These are phyloP conservation scores for Imbricaverruca yamaguchii DNA, from an alignment of 2,888 invertebrate genomes.

Conservation along the genomic window DNA sequence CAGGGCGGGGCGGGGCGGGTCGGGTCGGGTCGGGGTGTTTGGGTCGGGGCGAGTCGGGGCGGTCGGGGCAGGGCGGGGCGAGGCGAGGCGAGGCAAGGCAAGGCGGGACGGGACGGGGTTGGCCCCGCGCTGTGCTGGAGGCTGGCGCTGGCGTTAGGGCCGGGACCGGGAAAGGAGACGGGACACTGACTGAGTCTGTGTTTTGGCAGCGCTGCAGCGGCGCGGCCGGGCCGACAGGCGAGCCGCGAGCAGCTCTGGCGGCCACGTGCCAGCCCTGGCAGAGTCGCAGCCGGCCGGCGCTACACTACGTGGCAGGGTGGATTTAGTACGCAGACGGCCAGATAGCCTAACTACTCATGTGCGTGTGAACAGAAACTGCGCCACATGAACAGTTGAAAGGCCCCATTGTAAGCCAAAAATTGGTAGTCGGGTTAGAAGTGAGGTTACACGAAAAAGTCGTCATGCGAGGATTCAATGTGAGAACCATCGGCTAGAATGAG, in stretches of 20 bases:
- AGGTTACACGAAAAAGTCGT: slow-evolving; percentile 14
- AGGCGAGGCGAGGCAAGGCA: no score
- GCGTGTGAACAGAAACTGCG: slow-evolving; percentile 19
- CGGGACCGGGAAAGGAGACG: background rate
- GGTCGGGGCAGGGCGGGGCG: no score
- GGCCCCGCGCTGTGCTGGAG: no score
- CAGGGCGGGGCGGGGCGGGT: slow-evolving; percentile 36
- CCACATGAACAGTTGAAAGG: slow-evolving; percentile 12
- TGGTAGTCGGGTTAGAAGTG: background rate
- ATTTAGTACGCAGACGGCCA: slow-evolving; percentile 17
- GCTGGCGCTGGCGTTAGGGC: background rate
- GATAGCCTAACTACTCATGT: slow-evolving; percentile 5
- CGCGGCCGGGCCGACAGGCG: background rate
- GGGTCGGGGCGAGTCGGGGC: background rate
- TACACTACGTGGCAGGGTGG: slow-evolving; percentile 25
- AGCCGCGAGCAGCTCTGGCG: background rate
- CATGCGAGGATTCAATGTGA: slow-evolving; percentile 15
- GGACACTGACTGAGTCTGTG: background rate
- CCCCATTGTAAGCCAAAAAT: slow-evolving; percentile 17
- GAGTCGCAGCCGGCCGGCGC: slow-evolving; percentile 36
- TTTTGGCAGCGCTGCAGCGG: background rate
- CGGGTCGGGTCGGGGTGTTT: background rate
- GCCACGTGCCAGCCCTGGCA: background rate
- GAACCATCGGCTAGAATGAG: slow-evolving; percentile 14
- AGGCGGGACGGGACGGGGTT: no score